Evolutionary conservation across 2,888 invertebrate genomes (phyloP), one percentile per base, ranked within the genome.

Genomic region (Plagodis pulveraria): DNA sequence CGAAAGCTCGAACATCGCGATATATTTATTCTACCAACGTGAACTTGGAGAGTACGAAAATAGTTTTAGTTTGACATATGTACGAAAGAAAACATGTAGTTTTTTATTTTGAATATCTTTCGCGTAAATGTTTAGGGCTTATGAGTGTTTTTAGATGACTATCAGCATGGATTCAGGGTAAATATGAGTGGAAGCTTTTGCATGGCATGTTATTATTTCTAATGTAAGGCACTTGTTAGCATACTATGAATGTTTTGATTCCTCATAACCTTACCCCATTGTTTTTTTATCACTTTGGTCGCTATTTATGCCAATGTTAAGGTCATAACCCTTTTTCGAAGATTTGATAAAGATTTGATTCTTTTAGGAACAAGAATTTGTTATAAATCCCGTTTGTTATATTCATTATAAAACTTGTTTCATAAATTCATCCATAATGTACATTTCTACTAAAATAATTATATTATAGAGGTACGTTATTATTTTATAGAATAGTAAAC

Each of bases 31-130:
- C 81, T 83, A 81, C 83, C 83, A 81, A 81, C 85, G 86, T 89
- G 91, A 91, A 89, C 91, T 91, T 91, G 89, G 84, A 69, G 78
- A 74, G 72, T 84, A 85, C 87, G 72, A 84, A 91, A 92, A 92
- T 91, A 91, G 91, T 90, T 80, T 67, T 78, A 84, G 86, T 91
- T 91, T 91, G 91, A 91, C 91, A 91, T 88, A 90, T 85, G 84
- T 79, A 84, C 82, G 84, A 82, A 80, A 77, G 86, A 84, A 91
- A 69, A 84, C 87, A 91, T 92, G 91, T 91, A 91, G 92, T 85
- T 88, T 88, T 87, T 87, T 89, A 87, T 87, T 88, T 86, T 84
- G 76, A 84, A 87, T 86, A 83, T 81, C 82, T 80, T 76, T 81
- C 70, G 86, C 81, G 80, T 85, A 84, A 84, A 80, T 83, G 66